Percentiles rank a stretch among this genome's conserved stretches.
Conservation (phyloP, 2,113 vertebrate species). For the Sander lucioperca region DNA sequence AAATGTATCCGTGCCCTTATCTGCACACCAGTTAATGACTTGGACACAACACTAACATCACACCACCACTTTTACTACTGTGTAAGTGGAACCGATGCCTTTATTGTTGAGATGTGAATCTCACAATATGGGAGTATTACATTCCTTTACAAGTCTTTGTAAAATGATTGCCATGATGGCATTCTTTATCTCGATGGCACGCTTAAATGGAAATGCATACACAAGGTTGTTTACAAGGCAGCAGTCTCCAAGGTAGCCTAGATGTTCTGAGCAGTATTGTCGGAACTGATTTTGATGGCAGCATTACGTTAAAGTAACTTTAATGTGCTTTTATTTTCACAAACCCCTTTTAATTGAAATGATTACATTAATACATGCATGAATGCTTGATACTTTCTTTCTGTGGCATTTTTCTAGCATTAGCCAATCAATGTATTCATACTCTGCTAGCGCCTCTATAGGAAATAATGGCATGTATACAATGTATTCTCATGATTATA, state of each 20-base stretch:
- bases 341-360: background rate
- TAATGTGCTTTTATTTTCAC: background rate
- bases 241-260: background rate
- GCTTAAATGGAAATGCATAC: slow-evolving; percentile 7
- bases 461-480: too few species aligned
- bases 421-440: background rate
- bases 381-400: background rate
- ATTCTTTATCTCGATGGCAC: slow-evolving; percentile 10
- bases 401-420: background rate
- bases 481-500: background rate
- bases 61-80: background rate
- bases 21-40: slow-evolving; percentile 12
- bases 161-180: background rate
- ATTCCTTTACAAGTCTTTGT: background rate
- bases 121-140: slow-evolving; percentile 1
- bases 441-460: too few species aligned
- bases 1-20: slow-evolving; percentile 38
- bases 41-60: background rate
- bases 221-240: slow-evolving; percentile 24
- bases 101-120: slow-evolving; percentile 12
- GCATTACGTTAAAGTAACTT: background rate
- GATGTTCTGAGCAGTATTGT: background rate
- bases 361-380: background rate
- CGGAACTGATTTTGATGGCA: background rate
- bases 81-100: slow-evolving; percentile 6